Conservation (phyloP, 2,113 vertebrate genomes). For the Neodontobutis hainanensis region DNA sequence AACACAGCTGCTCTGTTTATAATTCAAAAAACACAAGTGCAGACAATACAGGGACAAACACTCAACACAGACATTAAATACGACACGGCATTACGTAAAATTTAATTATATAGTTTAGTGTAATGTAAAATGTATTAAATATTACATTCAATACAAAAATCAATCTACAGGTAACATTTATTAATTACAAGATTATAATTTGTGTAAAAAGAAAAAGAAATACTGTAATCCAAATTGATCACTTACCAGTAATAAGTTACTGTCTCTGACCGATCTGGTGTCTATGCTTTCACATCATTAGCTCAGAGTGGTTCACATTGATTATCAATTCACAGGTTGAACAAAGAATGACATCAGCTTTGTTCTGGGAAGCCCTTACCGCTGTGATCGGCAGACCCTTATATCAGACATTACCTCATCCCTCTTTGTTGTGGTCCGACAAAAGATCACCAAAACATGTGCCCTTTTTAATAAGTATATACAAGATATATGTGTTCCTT, state of each 20-base stretch:
- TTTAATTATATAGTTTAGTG: not conserved
- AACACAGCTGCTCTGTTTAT: too few relatives aligned
- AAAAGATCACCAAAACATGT: not conserved
- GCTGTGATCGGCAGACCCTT: constrained; percentile 40
- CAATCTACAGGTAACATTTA: not conserved
- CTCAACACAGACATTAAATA: too few relatives aligned
- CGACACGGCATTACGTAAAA: too few relatives aligned
- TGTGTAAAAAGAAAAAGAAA: not conserved
- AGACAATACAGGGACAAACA: too few relatives aligned
- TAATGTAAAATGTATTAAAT: not conserved
- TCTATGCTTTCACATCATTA: constrained; percentile 1
- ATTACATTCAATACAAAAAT: not conserved
- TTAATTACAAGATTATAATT: not conserved
- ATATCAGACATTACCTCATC: constrained; percentile 70
- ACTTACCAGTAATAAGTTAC: not conserved
- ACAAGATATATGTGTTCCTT: not conserved
- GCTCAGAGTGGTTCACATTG: constrained; percentile 7
- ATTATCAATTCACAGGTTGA: constrained; percentile 53
- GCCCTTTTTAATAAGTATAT: not conserved
- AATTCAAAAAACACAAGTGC: too few relatives aligned
- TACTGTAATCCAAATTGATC: not conserved
- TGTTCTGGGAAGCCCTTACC: constrained; percentile 53
- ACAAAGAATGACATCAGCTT: constrained; percentile 61
- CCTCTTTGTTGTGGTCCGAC: not conserved
- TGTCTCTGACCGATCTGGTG: not conserved